Evolutionary conservation across 2,113 vertebrate genomes (phyloP), one percentile per base, ranked within the genome.

Genomic region (Myrmophylax atrothorax): DNA sequence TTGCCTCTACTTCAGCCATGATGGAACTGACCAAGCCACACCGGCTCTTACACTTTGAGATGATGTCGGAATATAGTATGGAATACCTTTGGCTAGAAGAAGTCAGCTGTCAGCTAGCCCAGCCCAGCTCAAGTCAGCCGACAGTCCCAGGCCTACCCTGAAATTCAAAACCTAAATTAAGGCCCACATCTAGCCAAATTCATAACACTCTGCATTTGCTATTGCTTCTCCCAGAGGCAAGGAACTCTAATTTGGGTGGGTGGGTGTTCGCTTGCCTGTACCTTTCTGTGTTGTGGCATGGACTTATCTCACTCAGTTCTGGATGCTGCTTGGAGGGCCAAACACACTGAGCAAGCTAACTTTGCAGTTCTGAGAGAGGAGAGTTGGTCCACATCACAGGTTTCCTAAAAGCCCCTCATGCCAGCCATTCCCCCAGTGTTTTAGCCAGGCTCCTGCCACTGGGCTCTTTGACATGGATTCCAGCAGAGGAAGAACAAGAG

Each of bases 301-400:
- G 50, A 58, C 62, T 75, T 26, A 58, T 18, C 19, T 82, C n/a
- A 9, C 58, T 79, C 0, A 0, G 59, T 26, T 23, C 46, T 35
- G 58, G 47, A 52, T 53, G 87, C 58, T 84, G 25, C 70, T 19
- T 53, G 59, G 46, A 38, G 23, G 62, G 44, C 8, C 0, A 3
- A 11, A 40, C 46, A 6, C 4, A 0, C 31, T 13, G 67, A 52
- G 24, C 31, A 80, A 26, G 12, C 11, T 47, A 4, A 1, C 19
- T 56, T 31, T 58, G 66, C 53, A 2, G 46, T 11, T 68, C 53
- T 60, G 46, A 37, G 37, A 49, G 22, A 55, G 46, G 14, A 60
- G 33, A 25, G 18, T 14, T 60, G 29, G 44, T n/a, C 85, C 49
- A 11, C 2, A 0, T 18, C 4, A 1, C 62, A 44, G n/a, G 3